Evolutionary conservation across 2,888 invertebrate species (phyloP).

Genomic region (Stramonita haemastoma): DNA sequence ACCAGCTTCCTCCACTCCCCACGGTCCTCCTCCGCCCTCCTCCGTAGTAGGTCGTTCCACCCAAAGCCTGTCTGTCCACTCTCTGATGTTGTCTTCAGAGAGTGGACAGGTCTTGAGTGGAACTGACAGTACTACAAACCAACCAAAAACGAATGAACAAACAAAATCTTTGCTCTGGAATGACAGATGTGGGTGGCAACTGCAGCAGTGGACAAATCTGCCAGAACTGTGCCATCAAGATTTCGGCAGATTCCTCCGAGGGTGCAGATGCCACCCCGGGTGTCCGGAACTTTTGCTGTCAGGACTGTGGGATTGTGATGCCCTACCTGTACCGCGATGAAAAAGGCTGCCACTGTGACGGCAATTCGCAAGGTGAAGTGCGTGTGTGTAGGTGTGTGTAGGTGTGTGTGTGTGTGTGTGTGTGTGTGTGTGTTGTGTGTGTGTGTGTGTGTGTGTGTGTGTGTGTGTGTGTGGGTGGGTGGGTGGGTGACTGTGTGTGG

Average conservation of each 20-base stretch:
- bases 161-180: too few relatives aligned
- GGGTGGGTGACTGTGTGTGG: background rate
- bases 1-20: too few relatives aligned
- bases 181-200: conserved; percentile 35
- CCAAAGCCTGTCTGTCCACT: too few relatives aligned
- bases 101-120: too few relatives aligned
- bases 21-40: too few relatives aligned
- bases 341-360: conserved; percentile 30
- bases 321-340: conserved; percentile 23
- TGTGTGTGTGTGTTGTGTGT: background rate
- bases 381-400: background rate
- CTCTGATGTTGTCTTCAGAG: too few relatives aligned
- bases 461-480: background rate
- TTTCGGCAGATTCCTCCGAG: conserved; percentile 10
- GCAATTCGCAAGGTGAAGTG: conserved; percentile 22
- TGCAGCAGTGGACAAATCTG: conserved; percentile 40
- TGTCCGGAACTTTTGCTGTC: conserved; percentile 28
- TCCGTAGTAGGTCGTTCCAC: too few relatives aligned
- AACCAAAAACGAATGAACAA: too few relatives aligned
- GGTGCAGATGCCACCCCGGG: conserved; percentile 15
- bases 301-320: conserved; percentile 38
- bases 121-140: too few relatives aligned
- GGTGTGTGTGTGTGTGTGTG: background rate
- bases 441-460: background rate
- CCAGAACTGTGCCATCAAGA: conserved; percentile 39